Evolutionary conservation across 2,888 invertebrate genomes (phyloP).

Genomic region (Melieria picta): DNA sequence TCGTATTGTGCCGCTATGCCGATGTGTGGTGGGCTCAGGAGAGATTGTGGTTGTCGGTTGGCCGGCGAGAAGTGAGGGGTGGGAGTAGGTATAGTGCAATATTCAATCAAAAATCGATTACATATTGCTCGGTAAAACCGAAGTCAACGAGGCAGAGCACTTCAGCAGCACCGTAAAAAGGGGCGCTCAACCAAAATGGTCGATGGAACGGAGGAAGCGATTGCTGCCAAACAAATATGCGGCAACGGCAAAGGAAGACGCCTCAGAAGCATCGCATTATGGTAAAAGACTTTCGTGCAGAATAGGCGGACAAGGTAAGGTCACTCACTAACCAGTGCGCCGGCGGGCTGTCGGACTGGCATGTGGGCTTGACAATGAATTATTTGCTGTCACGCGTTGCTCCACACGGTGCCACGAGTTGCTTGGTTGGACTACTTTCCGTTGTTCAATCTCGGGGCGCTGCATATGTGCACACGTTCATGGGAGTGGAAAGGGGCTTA

Average conservation of each 20-base stretch:
- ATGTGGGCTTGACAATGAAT: slow-evolving; percentile 58
- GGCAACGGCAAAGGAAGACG: not conserved
- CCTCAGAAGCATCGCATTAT: slow-evolving; percentile 12
- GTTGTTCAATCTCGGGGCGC: too few species aligned
- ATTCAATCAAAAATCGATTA: slow-evolving; percentile 67
- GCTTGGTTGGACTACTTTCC: not conserved
- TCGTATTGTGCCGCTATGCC: not conserved
- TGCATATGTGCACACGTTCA: slow-evolving; percentile 12
- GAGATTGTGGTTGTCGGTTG: slow-evolving; percentile 13
- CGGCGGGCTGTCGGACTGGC: slow-evolving; percentile 16
- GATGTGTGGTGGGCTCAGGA: slow-evolving; percentile 18
- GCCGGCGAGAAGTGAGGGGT: slow-evolving; percentile 27
- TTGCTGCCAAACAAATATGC: not conserved
- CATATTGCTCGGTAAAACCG: slow-evolving; percentile 46
- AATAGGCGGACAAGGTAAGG: slow-evolving; percentile 1
- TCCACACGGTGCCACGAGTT: not conserved
- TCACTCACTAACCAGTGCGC: not conserved
- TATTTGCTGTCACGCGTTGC: slow-evolving; percentile 51
- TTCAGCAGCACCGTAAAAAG: not conserved
- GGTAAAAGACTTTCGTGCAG: slow-evolving; percentile 28
- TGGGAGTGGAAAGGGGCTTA: slow-evolving; percentile 28
- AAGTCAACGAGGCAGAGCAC: slow-evolving; percentile 32
- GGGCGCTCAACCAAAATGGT: slow-evolving; percentile 13
- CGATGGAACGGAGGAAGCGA: not conserved
- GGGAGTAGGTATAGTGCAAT: slow-evolving; percentile 43